Conservation (phyloP, 1,140 invertebrate species). For the Sycophila sp. region DNA sequence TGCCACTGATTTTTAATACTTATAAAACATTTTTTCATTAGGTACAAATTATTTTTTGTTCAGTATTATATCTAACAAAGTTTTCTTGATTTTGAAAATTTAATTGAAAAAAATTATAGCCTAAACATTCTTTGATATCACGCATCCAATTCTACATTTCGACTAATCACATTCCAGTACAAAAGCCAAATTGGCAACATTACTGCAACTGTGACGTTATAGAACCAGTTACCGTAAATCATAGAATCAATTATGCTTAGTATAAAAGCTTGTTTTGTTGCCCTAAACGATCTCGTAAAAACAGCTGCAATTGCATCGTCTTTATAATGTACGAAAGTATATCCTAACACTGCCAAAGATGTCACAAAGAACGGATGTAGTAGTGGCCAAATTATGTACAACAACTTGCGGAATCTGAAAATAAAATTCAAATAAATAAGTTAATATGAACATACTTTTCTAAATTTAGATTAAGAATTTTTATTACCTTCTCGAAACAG, state of each 20-base stretch:
- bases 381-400: slow-evolving; percentile 69
- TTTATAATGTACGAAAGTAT: slow-evolving; percentile 72
- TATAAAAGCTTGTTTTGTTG: slow-evolving; percentile 80
- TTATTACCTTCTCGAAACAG: slow-evolving; percentile 46
- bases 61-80: background rate
- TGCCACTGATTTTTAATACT: no score
- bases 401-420: slow-evolving; percentile 58
- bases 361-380: slow-evolving; percentile 77
- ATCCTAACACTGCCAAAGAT: slow-evolving; percentile 70
- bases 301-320: slow-evolving; percentile 68
- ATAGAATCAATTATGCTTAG: slow-evolving; percentile 84
- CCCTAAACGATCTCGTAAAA: slow-evolving; percentile 68
- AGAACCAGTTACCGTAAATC: slow-evolving; percentile 77
- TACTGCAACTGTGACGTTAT: slow-evolving; percentile 66
- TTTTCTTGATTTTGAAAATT: background rate
- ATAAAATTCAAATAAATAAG: slow-evolving; percentile 7
- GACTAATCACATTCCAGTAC: slow-evolving; percentile 67
- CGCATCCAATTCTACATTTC: slow-evolving; percentile 11
- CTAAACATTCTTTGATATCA: slow-evolving; percentile 16
- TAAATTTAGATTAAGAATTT: background rate
- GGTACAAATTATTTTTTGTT: slow-evolving; percentile 1
- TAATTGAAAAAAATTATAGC: background rate
- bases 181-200: slow-evolving; percentile 73
- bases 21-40: no score
- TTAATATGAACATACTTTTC: background rate